Base-by-base conservation (phyloP, 1,140 invertebrate genomes). In the Drosophila sechellia region DNA sequence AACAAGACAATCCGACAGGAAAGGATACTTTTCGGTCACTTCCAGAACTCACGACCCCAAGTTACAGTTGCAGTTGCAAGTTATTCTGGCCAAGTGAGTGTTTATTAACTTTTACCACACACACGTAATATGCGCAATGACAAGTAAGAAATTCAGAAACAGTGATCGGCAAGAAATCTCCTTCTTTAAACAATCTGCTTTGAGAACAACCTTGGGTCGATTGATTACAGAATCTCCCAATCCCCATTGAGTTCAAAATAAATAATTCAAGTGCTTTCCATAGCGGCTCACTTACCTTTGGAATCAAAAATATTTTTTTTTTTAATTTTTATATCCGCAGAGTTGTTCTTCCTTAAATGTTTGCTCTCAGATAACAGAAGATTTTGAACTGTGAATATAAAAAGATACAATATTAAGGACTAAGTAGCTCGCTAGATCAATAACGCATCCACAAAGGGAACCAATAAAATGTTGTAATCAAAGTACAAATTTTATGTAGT, bases 71-170 rank as follows among this genome's bases (percentile, higher is more conserved):
- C 66, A 55, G 66, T 68, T 74, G 73, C 79, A 45, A 64, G 20
- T 13, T 59, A 39, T 34, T 73, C 60, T 71, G 55, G 54, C 75
- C 75, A 87, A 86, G 83, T 86, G 83, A 86, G 83, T 86, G 83
- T 54, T 58, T 55, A 85, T 77, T 77, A 46, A 61, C 66, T 63
- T 71, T 58, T 58, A 35, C 55, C 70, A 17, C 17, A 55, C 42
- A 71, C 20, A 48, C n/a, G 39, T 34, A 54, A 20, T 45, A 60
- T 42, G 34, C 56, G 31, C 53, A 22, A 76, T 76, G 72, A 76
- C 72, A 76, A 65, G 71, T 42, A 46, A 75, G 5, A 75, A 75
- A 75, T 43, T n/a, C 12, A n/a, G 49, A 43, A 57, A 58, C 35
- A 58, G 60, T 66, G 72, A 75, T 75, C 35, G 22, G 59, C 72